These are phyloP conservation scores for Calameuta pallipes DNA, from an alignment of 2,888 invertebrate species.

Conservation along the genomic window DNA sequence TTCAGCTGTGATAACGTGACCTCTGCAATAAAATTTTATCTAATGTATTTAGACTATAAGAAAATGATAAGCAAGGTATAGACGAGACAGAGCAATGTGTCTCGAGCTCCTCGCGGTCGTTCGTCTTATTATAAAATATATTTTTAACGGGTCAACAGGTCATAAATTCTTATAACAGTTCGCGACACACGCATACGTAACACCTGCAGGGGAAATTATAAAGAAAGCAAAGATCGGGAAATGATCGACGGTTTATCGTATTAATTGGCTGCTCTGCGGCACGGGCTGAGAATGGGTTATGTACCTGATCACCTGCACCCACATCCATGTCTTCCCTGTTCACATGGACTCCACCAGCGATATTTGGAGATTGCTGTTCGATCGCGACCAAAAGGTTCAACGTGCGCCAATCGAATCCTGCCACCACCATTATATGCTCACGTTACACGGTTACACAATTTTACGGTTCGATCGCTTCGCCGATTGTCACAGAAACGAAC, in stretches of 20 bases:
- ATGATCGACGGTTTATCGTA: not conserved
- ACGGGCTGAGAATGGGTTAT: constrained; percentile 61
- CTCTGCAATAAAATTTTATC: not conserved
- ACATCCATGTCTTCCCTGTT: constrained; percentile 89
- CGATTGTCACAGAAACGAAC: not conserved
- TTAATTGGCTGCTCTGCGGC: constrained; percentile 61
- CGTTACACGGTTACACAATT: constrained; percentile 41
- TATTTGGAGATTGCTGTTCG: constrained; percentile 96
- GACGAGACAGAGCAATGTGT: not conserved
- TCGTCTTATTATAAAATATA: not conserved
- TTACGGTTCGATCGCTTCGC: not conserved
- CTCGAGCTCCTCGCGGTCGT: not conserved
- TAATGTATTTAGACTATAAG: not conserved
- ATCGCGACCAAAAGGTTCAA: constrained; percentile 98
- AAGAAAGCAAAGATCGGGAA: constrained; percentile 15
- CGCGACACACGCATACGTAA: not conserved
- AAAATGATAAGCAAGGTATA: not conserved
- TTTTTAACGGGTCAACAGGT: not conserved
- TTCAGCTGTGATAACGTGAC: not conserved
- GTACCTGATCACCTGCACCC: constrained; percentile 99
- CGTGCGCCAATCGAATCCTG: constrained; percentile 99
- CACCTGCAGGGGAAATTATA: constrained; percentile 8
- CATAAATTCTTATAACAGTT: not conserved
- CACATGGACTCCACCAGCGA: constrained; percentile 93
- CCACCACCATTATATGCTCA: constrained; percentile 63